phyloP scores from a whole-genome alignment of 2,888 invertebrate species.

The Suillia variegata region DNA sequence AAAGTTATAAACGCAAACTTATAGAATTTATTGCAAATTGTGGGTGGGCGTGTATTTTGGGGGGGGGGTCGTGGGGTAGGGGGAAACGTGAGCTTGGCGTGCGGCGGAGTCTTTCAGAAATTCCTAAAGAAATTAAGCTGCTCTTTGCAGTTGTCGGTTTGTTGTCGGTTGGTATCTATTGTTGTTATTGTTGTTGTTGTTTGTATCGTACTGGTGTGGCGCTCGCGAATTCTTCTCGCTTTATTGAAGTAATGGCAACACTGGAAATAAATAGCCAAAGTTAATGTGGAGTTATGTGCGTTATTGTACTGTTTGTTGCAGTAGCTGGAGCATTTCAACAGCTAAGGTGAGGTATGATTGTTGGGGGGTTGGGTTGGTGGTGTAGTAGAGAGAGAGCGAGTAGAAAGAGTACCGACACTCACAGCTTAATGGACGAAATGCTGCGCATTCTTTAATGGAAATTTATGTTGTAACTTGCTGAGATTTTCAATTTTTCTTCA shows the following conservation, averaged over 20 bases:
- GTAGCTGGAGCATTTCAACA: no score
- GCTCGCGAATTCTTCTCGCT: no score
- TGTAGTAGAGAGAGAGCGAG: no score
- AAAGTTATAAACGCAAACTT: conserved; percentile 4
- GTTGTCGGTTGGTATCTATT: no score
- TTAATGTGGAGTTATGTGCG: conserved; percentile 6
- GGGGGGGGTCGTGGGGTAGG: not conserved
- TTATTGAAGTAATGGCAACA: conserved; percentile 4
- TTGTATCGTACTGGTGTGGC: no score
- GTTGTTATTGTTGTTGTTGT: no score
- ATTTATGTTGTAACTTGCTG: not conserved
- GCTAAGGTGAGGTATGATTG: not conserved
- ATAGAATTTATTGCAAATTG: conserved; percentile 1
- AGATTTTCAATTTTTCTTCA: not conserved
- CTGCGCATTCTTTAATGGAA: not conserved
- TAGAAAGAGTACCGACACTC: not conserved
- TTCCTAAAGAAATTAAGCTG: no score
- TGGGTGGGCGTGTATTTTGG: no score
- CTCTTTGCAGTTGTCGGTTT: no score
- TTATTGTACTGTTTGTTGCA: not conserved
- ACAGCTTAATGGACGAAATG: no score
- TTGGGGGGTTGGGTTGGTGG: no score
- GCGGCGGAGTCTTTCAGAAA: no score
- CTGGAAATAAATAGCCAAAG: not conserved
- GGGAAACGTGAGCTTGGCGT: not conserved